Evolutionary conservation across 2,113 vertebrate species (phyloP), one percentile per base, ranked within the genome.

Genomic region (Amazona vittata): DNA sequence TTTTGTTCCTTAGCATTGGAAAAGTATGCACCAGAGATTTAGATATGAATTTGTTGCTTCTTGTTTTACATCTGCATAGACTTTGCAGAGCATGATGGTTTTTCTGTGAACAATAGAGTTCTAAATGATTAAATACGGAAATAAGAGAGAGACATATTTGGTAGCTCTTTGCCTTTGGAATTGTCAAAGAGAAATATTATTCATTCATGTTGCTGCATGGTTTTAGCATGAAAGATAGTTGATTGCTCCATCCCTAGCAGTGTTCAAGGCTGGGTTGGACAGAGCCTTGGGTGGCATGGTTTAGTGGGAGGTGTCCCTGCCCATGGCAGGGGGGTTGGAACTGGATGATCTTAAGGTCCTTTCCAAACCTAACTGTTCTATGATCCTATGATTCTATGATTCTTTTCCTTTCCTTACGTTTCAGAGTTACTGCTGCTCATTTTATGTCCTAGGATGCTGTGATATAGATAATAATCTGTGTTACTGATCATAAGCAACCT

Each of bases 51-150:
- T 82, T 67, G 26, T 74, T 89, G 22, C 35, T 92, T 47, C 80
- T 96, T 83, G 65, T 85, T 94, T 91, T 67, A 64, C 68, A 68
- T 60, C 46, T 81, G 63, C 49, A 52, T 83, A 60, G 90, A 94
- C 55, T 78, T 85, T 96, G 85, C 86, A 94, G 33, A 95, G 67
- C 90, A 44, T 9, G 22, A 44, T 85, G 90, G 79, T 94, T 35
- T 84, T 92, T 91, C 95, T 73, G 71, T 92, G 80, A 93, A 89
- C 80, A 94, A 97, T 91, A 62, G 84, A 63, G n/a, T 26, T 92
- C 39, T 94, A 41, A 89, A 97, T 96, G 93, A 94, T 94, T 93
- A 91, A 97, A 69, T 43, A 41, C 4, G 7, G 60, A 83, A 83
- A 71, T 75, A 69, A 95, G 67, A 91, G 43, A 57, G 43, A 95